phyloP scores from a whole-genome alignment of 2,797 vertebrate species.

The Labroides dimidiatus region DNA sequence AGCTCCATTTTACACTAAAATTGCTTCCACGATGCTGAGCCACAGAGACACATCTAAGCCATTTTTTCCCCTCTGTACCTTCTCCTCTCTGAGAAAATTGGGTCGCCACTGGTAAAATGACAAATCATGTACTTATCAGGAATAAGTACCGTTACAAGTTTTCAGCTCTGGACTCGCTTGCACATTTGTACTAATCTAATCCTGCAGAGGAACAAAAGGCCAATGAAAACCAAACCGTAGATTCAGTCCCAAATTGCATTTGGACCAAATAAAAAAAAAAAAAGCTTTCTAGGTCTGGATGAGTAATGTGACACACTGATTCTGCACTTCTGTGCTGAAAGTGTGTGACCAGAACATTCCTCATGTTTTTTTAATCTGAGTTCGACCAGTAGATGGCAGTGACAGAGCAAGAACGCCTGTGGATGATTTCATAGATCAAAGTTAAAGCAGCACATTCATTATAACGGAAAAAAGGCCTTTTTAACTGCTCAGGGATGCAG shows the following conservation, averaged over 20 bases:
- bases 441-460: neutral
- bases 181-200: constrained; percentile 39
- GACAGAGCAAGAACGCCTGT: constrained; percentile 64
- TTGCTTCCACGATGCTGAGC: constrained; percentile 52
- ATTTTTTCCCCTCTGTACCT: constrained; percentile 34
- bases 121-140: constrained; percentile 48
- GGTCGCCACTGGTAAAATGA: constrained; percentile 37
- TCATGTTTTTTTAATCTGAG: constrained; percentile 1
- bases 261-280: neutral
- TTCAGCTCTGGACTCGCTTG: constrained; percentile 33
- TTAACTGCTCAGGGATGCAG: neutral
- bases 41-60: constrained; percentile 44
- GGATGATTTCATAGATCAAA: constrained; percentile 23
- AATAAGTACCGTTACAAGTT: constrained; percentile 42
- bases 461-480: constrained; percentile 16
- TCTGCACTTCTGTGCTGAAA: neutral
- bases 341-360: neutral
- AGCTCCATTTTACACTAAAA: constrained; percentile 67
- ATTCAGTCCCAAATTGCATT: constrained; percentile 25
- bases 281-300: constrained; percentile 8
- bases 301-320: constrained; percentile 7
- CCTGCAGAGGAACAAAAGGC: constrained; percentile 22
- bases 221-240: constrained; percentile 27
- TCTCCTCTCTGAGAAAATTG: constrained; percentile 51
- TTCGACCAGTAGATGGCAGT: constrained; percentile 80